Base-by-base conservation (phyloP, 2,888 invertebrate genomes). In the Enoplolaimus lenunculus region DNA sequence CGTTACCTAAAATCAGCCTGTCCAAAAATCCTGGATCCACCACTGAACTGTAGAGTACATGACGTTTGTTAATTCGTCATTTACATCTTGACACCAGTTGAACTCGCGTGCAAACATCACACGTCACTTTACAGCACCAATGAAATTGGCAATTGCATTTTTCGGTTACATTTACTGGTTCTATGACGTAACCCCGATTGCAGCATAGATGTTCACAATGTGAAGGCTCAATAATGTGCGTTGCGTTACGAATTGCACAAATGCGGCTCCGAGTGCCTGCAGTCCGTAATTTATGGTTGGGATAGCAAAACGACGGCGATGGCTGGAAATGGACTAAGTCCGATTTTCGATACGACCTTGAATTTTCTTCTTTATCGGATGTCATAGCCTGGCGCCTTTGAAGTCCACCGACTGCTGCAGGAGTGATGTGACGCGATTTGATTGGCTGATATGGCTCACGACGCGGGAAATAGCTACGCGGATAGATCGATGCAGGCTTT, bases 161-260 rank as follows among this genome's bases (percentile, higher is more conserved):
- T 71, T 80, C 78, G 29, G 74, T 73, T 2, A 77, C 75, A 77
- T 83, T 80, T 77, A 77, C 77, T 76, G 72, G 45, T 74, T 74
- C 68, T 33, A 78, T 77, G 71, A 73, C 75, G 76, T 83, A 84
- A 30, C 84, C 85, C 26, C 83, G 75, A 45, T 84, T 84, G 76
- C 85, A 85, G 75, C 85, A 85, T 71, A 85, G 75, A 62, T 81
- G 74, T 72, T 81, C 81, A 75, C 85, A 85, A 72, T 78, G 75
- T 33, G 78, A 78, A 26, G 31, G 30, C 45, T 28, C n/a, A 28
- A 60, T 28, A 60, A 21, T 21, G 60, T 69, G 65, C 59, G 84
- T 82, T 71, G 83, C 83, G 62, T 82, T 78, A 1, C 82, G 81
- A 1, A 69, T 60, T 71, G 82, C 82, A 76, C 85, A 85, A 67